Conservation (phyloP, 2,888 invertebrate species). For the Chymomyza procnemis region DNA sequence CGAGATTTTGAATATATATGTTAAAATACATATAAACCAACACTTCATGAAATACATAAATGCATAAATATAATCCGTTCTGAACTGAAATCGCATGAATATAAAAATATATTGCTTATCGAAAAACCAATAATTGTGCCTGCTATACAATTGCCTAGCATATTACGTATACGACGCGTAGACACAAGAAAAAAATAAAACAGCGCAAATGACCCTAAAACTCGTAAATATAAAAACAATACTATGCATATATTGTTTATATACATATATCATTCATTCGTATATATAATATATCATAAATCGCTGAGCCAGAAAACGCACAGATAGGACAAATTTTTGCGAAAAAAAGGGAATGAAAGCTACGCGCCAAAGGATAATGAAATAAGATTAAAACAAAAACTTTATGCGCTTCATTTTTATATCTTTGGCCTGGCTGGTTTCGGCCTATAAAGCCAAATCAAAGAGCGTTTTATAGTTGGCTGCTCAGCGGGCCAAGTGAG, state of each 20-base stretch:
- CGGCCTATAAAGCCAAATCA: constrained; percentile 45
- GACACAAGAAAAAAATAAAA: neutral
- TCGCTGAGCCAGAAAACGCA: constrained; percentile 64
- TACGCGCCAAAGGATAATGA: constrained; percentile 43
- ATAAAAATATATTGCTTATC: constrained; percentile 46
- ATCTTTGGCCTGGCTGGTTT: constrained; percentile 6
- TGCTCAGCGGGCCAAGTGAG: constrained; percentile 33
- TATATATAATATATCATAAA: constrained; percentile 45
- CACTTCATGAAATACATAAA: neutral
- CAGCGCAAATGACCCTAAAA: constrained; percentile 16
- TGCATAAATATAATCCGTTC: neutral
- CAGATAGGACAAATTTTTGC: constrained; percentile 48
- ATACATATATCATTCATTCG: neutral
- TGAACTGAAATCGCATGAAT: neutral
- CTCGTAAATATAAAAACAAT: constrained; percentile 45
- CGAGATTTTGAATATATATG: constrained; percentile 22
- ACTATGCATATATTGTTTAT: constrained; percentile 43
- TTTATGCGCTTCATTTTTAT: neutral
- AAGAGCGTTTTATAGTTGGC: constrained; percentile 39
- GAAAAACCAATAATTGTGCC: constrained; percentile 22
- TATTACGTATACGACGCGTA: neutral
- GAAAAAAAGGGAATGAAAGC: constrained; percentile 28
- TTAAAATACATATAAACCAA: neutral
- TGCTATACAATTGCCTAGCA: neutral
- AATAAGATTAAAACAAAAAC: constrained; percentile 35